Evolutionary conservation across 2,113 vertebrate species (phyloP).

Genomic region (Australoheros scitulus): DNA sequence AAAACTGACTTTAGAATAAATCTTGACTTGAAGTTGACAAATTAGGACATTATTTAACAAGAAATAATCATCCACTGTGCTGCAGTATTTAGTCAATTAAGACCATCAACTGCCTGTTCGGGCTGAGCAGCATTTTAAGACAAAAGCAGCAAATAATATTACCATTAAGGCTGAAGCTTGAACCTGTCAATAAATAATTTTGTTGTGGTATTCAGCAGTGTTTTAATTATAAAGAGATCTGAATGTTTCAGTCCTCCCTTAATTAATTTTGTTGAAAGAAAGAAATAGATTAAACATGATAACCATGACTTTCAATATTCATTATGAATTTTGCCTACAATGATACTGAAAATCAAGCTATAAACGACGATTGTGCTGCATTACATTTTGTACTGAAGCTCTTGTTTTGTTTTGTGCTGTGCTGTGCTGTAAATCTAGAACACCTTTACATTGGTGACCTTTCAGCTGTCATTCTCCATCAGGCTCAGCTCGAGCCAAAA

Average conservation of each 20-base stretch:
- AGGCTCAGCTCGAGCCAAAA: background rate
- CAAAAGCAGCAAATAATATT: too few species aligned
- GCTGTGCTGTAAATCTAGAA: background rate
- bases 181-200: too few species aligned
- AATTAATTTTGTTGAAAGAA: background rate
- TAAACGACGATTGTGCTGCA: background rate
- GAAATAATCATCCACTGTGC: too few species aligned
- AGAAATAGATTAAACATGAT: fast-evolving
- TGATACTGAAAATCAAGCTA: background rate
- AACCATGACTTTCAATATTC: background rate
- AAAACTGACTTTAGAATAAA: background rate
- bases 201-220: too few species aligned
- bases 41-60: background rate
- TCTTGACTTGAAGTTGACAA: background rate
- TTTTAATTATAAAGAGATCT: background rate
- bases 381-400: background rate
- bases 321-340: background rate
- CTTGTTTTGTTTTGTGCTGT: background rate
- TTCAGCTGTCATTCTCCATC: background rate
- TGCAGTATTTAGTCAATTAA: too few species aligned
- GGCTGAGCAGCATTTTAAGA: background rate
- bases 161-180: too few species aligned
- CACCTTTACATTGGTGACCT: background rate
- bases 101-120: too few species aligned
- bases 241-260: background rate